These are phyloP conservation scores for Drosophila oshimai DNA, from an alignment of 1,140 invertebrate species.

Conservation along the genomic window DNA sequence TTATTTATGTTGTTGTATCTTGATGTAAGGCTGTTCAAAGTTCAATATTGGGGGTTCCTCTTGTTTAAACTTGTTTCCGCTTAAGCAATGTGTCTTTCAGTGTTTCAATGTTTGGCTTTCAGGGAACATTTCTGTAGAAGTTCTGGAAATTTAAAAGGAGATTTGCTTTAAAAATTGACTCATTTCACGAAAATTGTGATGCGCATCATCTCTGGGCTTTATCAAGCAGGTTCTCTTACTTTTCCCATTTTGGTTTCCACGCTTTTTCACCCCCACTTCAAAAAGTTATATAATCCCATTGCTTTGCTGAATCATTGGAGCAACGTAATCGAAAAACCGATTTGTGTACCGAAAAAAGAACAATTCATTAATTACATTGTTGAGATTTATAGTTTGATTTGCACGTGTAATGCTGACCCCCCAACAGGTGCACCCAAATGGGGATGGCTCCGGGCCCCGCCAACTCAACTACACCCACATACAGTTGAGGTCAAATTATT, in stretches of 20 bases:
- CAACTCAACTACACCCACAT: not conserved
- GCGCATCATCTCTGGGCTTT: constrained; percentile 18
- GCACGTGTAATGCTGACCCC: constrained; percentile 51
- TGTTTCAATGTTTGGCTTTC: not conserved
- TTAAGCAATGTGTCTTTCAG: not conserved
- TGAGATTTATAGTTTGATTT: constrained; percentile 45
- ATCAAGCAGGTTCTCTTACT: not conserved
- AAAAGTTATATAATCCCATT: constrained; percentile 23
- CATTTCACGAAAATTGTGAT: not conserved
- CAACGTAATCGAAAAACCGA: constrained; percentile 34
- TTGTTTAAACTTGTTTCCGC: not conserved
- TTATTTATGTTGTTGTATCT: constrained; percentile 21
- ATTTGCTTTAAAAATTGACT: not conserved
- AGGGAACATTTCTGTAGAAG: not conserved
- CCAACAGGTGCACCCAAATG: constrained; percentile 31
- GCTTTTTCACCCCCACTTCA: not conserved
- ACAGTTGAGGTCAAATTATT: not conserved
- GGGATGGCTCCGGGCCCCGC: not conserved
- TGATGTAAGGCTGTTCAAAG: constrained; percentile 3
- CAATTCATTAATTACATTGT: constrained; percentile 62
- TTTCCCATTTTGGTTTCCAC: not conserved
- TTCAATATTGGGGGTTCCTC: not conserved
- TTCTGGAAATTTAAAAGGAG: not conserved
- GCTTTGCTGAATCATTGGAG: constrained; percentile 35
- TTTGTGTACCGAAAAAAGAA: constrained; percentile 15